A percentile compares a stretch with the other conserved stretches of the same genome.
Conservation (phyloP, 1,140 invertebrate species). For the Drosophila mayri region DNA sequence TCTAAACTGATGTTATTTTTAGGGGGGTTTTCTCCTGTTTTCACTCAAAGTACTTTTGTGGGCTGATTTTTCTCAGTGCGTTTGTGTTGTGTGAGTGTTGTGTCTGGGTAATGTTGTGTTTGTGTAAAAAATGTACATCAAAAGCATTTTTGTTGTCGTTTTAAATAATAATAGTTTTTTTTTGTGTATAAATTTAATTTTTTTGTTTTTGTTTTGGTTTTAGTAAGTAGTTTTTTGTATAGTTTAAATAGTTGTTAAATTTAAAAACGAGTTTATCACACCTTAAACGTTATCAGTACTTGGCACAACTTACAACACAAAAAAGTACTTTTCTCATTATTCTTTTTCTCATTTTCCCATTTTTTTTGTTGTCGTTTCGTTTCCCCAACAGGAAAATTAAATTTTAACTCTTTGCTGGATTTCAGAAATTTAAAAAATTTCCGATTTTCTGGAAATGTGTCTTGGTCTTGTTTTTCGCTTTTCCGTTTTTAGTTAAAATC, state of each 20-base stretch:
- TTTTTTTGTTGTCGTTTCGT: conserved; percentile 11
- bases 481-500: conserved; percentile 6
- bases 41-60: conserved; percentile 70
- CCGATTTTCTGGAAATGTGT: conserved; percentile 4
- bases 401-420: conserved; percentile 45
- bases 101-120: conserved; percentile 43
- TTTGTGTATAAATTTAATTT: conserved; percentile 44
- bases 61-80: conserved; percentile 51
- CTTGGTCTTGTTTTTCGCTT: background rate
- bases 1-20: conserved; percentile 7
- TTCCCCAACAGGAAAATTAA: conserved; percentile 44
- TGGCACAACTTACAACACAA: conserved; percentile 84
- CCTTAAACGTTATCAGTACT: conserved; percentile 84
- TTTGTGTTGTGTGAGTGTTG: conserved; percentile 43
- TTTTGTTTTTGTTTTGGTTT: conserved; percentile 38
- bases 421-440: too few species aligned
- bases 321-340: conserved; percentile 71
- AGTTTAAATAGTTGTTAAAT: conserved; percentile 82
- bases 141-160: conserved; percentile 65
- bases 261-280: conserved; percentile 83
- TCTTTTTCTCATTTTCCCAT: conserved; percentile 38
- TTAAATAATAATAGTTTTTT: conserved; percentile 61
- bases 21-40: conserved; percentile 13
- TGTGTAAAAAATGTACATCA: conserved; percentile 65
- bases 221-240: conserved; percentile 73